Evolutionary conservation across 2,113 vertebrate genomes (phyloP).

Genomic region (Puntigrus tetrazona): DNA sequence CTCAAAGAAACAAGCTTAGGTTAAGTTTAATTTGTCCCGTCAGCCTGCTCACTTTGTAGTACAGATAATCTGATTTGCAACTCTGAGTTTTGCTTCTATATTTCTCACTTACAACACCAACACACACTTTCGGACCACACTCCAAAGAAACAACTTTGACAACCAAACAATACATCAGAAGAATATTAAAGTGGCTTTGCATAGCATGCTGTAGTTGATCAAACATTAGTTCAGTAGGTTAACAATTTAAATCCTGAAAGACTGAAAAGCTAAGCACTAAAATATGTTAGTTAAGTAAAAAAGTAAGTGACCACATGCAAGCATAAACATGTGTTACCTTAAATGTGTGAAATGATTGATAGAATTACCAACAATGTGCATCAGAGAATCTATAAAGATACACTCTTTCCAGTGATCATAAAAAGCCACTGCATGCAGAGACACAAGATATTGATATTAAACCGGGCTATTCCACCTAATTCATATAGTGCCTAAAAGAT

Average conservation of each 20-base stretch:
- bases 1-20: background rate
- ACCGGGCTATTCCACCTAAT: background rate
- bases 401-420: background rate
- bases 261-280: background rate
- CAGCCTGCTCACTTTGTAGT: background rate
- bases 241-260: background rate
- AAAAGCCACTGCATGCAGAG: background rate
- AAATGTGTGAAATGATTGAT: background rate
- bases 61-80: conserved; percentile 35
- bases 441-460: background rate
- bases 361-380: background rate
- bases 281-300: background rate
- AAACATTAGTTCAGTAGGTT: background rate
- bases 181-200: background rate
- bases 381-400: background rate
- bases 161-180: background rate
- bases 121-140: background rate
- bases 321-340: background rate
- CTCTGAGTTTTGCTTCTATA: background rate
- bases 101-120: background rate
- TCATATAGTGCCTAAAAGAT: background rate
- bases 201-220: background rate
- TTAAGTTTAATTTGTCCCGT: background rate
- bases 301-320: background rate
- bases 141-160: background rate